A percentile compares a stretch with the other conserved stretches of the same genome.
These are phyloP conservation scores for Pseudotriccus pelzelni DNA, from an alignment of 2,797 vertebrate genomes.

Conservation along the genomic window DNA sequence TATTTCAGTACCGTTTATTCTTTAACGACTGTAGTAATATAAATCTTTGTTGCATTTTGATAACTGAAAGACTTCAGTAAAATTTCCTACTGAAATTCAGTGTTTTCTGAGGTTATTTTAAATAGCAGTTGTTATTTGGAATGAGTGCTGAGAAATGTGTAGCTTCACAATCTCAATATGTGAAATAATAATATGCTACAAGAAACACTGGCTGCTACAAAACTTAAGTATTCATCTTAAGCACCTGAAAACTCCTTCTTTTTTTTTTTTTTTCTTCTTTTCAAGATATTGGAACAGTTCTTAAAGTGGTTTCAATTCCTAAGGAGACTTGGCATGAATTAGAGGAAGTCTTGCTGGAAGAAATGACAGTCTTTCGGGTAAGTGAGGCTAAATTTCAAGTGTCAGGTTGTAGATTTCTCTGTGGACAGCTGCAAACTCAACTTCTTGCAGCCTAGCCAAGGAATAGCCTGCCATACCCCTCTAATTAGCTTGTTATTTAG, in stretches of 20 bases:
- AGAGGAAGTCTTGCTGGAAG: constrained; percentile 96
- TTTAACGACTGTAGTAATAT: neutral
- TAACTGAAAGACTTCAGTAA: neutral
- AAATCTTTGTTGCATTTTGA: neutral
- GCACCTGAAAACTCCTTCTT: neutral
- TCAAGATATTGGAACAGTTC: constrained; percentile 91
- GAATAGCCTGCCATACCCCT: constrained; percentile 46
- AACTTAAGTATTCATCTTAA: neutral
- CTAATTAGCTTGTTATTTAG: constrained; percentile 75
- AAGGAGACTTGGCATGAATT: constrained; percentile 97
- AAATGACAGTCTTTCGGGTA: constrained; percentile 97
- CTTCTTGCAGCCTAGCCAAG: constrained; percentile 33
- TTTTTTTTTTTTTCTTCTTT: neutral
- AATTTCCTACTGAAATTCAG: neutral
- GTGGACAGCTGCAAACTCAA: constrained; percentile 62
- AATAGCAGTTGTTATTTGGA: neutral
- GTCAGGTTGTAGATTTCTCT: constrained; percentile 53
- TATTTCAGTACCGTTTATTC: neutral
- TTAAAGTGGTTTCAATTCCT: constrained; percentile 97
- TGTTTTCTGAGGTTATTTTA: neutral
- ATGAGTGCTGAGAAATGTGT: neutral
- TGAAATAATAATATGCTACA: neutral
- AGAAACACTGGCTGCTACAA: neutral
- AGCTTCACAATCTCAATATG: neutral
- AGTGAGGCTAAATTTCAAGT: constrained; percentile 71